Conservation (phyloP, 1,140 invertebrate species). For the Leptinotarsa texana region DNA sequence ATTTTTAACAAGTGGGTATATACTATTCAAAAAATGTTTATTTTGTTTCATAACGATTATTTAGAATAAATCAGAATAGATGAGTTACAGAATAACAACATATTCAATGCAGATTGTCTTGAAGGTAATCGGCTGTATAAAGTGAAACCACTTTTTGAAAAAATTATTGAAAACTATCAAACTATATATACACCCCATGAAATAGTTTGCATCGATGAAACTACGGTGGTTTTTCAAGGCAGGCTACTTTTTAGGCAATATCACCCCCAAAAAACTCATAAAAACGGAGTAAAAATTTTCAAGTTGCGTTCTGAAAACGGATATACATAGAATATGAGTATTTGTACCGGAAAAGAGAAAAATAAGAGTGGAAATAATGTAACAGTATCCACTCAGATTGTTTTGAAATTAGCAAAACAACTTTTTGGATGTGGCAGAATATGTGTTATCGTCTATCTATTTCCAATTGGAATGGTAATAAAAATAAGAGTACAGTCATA, state of each 20-base stretch:
- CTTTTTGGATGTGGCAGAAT: not conserved
- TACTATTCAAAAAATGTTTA: no score
- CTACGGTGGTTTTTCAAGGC: not conserved
- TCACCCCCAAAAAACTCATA: not conserved
- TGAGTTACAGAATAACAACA: no score
- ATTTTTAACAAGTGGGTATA: no score
- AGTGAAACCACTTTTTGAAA: not conserved
- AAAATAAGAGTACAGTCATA: no score
- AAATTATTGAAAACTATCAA: not conserved
- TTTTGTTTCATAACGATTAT: no score
- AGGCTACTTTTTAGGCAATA: not conserved
- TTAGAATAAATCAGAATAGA: no score
- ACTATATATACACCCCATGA: not conserved
- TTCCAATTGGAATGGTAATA: no score
- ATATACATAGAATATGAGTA: not conserved
- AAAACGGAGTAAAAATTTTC: not conserved
- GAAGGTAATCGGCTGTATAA: not conserved
- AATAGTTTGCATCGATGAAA: not conserved
- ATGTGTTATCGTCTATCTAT: not conserved
- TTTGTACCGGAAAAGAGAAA: not conserved
- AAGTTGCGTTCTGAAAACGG: not conserved
- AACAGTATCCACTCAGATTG: not conserved
- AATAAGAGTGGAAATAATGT: not conserved
- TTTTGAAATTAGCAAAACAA: not conserved
- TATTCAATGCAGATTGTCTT: not conserved